Conservation (phyloP, 1,140 invertebrate genomes). For the Leptinotarsa defecta region DNA sequence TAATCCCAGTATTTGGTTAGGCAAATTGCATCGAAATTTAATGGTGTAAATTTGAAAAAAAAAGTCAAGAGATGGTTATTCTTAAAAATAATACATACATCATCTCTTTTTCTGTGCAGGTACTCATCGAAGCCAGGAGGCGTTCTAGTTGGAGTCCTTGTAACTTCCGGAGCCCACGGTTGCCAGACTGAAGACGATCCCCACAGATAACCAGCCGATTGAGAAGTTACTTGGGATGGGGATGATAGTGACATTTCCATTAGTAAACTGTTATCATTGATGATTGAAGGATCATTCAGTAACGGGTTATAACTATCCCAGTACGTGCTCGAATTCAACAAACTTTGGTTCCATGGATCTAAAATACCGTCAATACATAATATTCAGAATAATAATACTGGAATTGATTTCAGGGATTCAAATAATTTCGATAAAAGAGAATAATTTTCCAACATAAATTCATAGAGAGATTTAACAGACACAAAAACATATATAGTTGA, state of each 20-base stretch:
- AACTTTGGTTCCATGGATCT: conserved; percentile 42
- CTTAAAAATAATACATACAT: conserved; percentile 7
- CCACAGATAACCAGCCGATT: conserved; percentile 55
- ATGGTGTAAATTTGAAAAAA: too few relatives aligned
- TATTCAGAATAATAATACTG: too few relatives aligned
- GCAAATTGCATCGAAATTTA: too few relatives aligned
- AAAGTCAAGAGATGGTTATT: too few relatives aligned
- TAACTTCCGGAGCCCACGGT: conserved; percentile 46
- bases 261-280: conserved; percentile 17
- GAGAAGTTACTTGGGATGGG: conserved; percentile 53
- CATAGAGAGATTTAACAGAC: too few relatives aligned
- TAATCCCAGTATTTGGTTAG: too few relatives aligned
- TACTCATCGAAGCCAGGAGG: conserved; percentile 52
- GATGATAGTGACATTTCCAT: conserved; percentile 23
- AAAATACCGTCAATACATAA: neutral
- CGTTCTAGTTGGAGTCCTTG: conserved; percentile 46
- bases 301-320: conserved; percentile 30
- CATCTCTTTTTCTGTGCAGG: conserved; percentile 39
- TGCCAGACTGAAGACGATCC: conserved; percentile 52
- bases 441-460: too few relatives aligned
- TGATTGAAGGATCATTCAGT: conserved; percentile 1
- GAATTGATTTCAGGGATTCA: too few relatives aligned
- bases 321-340: conserved; percentile 32
- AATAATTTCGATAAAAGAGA: too few relatives aligned
- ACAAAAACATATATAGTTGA: too few relatives aligned